phyloP scores from a whole-genome alignment of 2,888 invertebrate genomes.

The Cylloceria caligata region DNA sequence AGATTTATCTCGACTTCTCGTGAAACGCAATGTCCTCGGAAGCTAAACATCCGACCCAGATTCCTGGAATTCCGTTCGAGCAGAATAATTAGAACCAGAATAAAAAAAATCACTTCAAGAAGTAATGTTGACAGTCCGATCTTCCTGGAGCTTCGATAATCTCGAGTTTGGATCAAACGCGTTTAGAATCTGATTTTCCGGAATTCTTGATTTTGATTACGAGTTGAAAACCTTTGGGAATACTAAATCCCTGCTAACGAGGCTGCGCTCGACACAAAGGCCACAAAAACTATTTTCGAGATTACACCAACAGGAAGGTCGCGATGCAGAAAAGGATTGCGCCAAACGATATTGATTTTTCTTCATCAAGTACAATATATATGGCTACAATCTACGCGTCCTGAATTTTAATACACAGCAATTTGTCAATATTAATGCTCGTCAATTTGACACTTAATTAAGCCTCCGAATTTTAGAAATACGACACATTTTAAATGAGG shows the following conservation, averaged over 20 bases:
- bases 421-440: too few relatives aligned
- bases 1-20: constrained; percentile 17
- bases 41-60: constrained; percentile 8
- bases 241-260: constrained; percentile 29
- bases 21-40: background rate
- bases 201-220: constrained; percentile 44
- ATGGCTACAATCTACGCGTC: background rate
- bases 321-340: background rate
- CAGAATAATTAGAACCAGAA: too few relatives aligned
- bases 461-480: too few relatives aligned
- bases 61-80: constrained; percentile 7
- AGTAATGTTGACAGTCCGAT: background rate
- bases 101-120: constrained; percentile 11
- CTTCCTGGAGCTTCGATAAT: background rate
- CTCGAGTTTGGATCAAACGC: constrained; percentile 20
- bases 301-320: constrained; percentile 23
- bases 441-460: too few relatives aligned
- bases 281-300: constrained; percentile 21
- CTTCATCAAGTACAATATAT: background rate
- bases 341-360: constrained; percentile 4
- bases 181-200: constrained; percentile 33
- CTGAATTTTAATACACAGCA: background rate
- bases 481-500: too few relatives aligned
- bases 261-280: background rate
- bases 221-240: constrained; percentile 10